Conservation (phyloP, 2,113 vertebrate species). For the Xiphorhynchus elegans region DNA sequence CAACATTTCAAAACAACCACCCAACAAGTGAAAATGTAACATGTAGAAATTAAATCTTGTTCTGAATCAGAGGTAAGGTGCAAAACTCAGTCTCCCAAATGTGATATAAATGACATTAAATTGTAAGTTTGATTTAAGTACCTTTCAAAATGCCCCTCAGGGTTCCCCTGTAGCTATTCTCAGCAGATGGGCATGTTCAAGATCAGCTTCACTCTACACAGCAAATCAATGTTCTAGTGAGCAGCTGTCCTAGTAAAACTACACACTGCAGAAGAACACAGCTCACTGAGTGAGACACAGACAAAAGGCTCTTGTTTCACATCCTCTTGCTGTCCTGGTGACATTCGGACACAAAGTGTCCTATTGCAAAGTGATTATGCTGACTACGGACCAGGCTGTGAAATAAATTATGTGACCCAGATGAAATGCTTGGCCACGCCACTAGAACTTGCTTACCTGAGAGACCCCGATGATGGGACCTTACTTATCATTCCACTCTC, state of each 20-base stretch:
- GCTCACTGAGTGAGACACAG: neutral
- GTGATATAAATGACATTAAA: neutral
- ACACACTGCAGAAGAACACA: accelerated
- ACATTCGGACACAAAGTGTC: neutral
- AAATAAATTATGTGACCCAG: neutral
- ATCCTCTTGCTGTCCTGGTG: neutral
- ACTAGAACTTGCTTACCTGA: slow-evolving; percentile 76
- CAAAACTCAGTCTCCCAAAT: neutral
- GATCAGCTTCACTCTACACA: accelerated
- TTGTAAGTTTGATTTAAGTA: neutral
- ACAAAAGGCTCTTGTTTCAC: neutral
- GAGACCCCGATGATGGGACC: slow-evolving; percentile 71
- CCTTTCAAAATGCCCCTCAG: neutral
- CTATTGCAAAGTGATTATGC: neutral
- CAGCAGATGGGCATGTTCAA: neutral
- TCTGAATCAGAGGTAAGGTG: neutral
- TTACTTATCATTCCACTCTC: slow-evolving; percentile 83
- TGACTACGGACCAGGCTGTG: neutral
- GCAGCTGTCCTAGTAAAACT: neutral
- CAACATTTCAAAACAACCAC: neutral
- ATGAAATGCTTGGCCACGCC: accelerated
- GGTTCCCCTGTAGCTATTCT: neutral
- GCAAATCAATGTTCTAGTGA: neutral
- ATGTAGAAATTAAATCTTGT: neutral
- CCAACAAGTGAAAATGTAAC: neutral